Evolutionary conservation across 2,113 vertebrate genomes (phyloP).

Genomic region (Carassius auratus): DNA sequence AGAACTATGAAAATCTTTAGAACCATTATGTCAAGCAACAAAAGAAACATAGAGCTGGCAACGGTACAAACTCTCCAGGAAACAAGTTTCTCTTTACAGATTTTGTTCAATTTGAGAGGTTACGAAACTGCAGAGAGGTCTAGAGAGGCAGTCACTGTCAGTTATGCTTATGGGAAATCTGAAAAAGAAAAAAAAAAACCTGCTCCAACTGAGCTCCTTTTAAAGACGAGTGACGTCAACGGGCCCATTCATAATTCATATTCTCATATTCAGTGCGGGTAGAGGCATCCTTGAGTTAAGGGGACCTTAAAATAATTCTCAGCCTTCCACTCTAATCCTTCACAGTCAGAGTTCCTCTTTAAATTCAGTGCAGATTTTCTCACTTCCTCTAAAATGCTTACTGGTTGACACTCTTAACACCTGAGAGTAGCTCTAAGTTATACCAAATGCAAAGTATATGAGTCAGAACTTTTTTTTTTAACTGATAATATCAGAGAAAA

Average conservation of each 20-base stretch:
- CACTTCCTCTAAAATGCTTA: neutral
- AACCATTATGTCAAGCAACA: neutral
- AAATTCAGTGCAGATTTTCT: conserved; percentile 45
- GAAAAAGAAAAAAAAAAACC: conserved; percentile 18
- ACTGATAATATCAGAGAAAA: neutral
- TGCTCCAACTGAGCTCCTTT: conserved; percentile 43
- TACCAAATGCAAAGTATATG: neutral
- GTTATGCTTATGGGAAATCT: conserved; percentile 36
- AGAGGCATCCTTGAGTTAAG: conserved; percentile 57
- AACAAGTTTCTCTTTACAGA: neutral
- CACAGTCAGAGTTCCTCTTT: conserved; percentile 52
- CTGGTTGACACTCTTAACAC: neutral
- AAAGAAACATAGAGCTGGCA: neutral
- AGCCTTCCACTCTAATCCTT: conserved; percentile 56
- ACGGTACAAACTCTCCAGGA: neutral
- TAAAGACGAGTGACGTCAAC: conserved; percentile 65
- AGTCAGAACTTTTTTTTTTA: neutral
- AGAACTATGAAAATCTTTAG: neutral
- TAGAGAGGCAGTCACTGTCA: conserved; percentile 33
- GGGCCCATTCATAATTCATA: conserved; percentile 73
- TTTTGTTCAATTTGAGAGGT: neutral
- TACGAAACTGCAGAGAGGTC: conserved; percentile 21
- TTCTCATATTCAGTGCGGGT: conserved; percentile 58
- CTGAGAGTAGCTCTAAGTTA: neutral
- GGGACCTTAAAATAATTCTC: conserved; percentile 68